Evolutionary conservation across 2,797 vertebrate species (phyloP).

Genomic region (Amblyopsis hoosieri): DNA sequence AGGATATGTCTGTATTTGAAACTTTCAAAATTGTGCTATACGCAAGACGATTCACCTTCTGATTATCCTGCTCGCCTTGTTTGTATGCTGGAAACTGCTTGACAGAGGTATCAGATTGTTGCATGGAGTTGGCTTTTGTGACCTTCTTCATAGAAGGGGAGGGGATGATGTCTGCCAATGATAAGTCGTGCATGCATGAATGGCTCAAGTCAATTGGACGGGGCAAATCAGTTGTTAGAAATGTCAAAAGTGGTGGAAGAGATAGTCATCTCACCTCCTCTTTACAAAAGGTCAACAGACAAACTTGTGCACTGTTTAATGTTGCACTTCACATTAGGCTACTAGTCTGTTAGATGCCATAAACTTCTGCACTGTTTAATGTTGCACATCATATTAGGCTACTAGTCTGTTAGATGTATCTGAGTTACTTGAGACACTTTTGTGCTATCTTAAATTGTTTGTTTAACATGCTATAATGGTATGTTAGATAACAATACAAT

Average conservation of each 20-base stretch:
- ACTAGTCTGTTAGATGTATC: no score
- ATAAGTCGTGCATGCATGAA: conserved; percentile 48
- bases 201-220: conserved; percentile 46
- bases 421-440: no score
- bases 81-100: not conserved
- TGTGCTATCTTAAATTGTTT: conserved; percentile 15
- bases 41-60: not conserved
- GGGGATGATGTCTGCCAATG: conserved; percentile 49
- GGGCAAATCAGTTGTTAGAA: conserved; percentile 41
- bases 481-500: no score
- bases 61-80: not conserved
- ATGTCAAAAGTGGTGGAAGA: conserved; percentile 48
- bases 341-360: not conserved
- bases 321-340: conserved; percentile 3
- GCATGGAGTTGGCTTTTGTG: conserved; percentile 38
- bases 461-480: conserved; percentile 1
- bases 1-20: conserved; percentile 12
- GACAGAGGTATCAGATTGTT: conserved; percentile 18
- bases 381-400: conserved; percentile 2
- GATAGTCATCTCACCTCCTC: conserved; percentile 39
- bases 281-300: conserved; percentile 28
- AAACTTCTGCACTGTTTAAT: conserved; percentile 9
- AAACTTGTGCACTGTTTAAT: conserved; percentile 10
- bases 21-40: not conserved
- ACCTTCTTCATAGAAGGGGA: conserved; percentile 23